Conservation (phyloP, 2,797 vertebrate genomes). For the Crypturellus tataupa region DNA sequence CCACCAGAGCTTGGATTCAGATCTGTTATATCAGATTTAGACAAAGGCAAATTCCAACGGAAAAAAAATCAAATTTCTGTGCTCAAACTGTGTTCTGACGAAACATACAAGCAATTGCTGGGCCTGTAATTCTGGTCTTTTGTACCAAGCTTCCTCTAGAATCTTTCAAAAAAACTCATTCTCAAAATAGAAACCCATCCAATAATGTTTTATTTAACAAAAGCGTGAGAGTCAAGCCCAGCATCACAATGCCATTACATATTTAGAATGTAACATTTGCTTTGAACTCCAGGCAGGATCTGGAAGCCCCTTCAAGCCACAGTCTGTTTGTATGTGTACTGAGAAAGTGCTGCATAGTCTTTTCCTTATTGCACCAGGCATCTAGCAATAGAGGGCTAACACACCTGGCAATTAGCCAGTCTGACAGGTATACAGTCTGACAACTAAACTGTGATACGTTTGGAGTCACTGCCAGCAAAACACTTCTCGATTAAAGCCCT, state of each 20-base stretch:
- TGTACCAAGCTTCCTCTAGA: not conserved
- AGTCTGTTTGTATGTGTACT: not conserved
- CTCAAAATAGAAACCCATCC: not conserved
- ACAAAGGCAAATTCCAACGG: not conserved
- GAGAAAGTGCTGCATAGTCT: not conserved
- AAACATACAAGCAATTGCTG: not conserved
- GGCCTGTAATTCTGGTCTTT: not conserved
- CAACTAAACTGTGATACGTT: not conserved
- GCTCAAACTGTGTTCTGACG: not conserved
- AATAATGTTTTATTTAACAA: not conserved
- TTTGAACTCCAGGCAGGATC: not conserved
- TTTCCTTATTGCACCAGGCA: not conserved
- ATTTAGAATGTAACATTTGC: not conserved
- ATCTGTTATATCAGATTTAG: not conserved
- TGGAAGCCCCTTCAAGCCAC: not conserved
- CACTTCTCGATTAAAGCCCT: not conserved
- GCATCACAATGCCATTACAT: not conserved
- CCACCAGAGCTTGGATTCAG: not conserved
- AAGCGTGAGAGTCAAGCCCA: not conserved
- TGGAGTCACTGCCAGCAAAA: not conserved
- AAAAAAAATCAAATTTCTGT: not conserved
- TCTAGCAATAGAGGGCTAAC: not conserved
- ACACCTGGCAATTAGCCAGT: not conserved
- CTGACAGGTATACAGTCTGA: not conserved
- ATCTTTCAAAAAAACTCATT: not conserved